These are phyloP conservation scores for Strix aluco DNA, from an alignment of 2,113 vertebrate species.

Conservation along the genomic window DNA sequence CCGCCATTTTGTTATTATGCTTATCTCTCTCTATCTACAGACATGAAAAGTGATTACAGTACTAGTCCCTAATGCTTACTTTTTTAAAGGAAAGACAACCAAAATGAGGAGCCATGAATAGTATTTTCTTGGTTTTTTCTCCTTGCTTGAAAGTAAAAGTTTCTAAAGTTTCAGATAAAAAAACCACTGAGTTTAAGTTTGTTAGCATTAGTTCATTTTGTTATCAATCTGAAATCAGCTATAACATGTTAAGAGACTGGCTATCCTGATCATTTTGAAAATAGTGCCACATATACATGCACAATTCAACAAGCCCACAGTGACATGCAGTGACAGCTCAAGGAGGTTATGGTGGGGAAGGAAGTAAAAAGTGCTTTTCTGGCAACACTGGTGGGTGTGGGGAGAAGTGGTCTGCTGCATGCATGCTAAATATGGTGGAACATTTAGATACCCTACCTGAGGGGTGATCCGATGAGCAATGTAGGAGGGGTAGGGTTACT, in stretches of 20 bases:
- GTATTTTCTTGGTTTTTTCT: not conserved
- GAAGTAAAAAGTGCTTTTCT: constrained; percentile 55
- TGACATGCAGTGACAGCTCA: constrained; percentile 78
- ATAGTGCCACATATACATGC: constrained; percentile 74
- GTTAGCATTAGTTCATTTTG: constrained; percentile 27
- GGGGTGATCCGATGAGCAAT: constrained; percentile 97
- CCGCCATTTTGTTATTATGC: not conserved
- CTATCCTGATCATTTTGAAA: constrained; percentile 41
- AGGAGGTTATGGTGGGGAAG: constrained; percentile 48
- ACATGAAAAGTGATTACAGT: not conserved
- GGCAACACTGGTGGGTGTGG: constrained; percentile 45
- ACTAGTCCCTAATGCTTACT: not conserved
- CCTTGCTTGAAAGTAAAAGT: not conserved
- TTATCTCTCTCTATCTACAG: not conserved
- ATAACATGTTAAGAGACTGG: constrained; percentile 30
- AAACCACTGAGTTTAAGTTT: not conserved
- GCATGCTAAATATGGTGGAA: constrained; percentile 78
- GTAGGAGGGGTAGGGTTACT: constrained; percentile 97
- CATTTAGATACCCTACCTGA: constrained; percentile 89
- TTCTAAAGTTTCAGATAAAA: not conserved
- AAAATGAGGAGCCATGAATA: not conserved
- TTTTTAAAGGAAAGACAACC: not conserved
- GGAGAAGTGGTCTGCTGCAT: constrained; percentile 65
- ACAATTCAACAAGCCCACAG: constrained; percentile 69
- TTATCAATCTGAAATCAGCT: not conserved